These are phyloP conservation scores for Cranoglanis bouderius DNA, from an alignment of 2,113 vertebrate species.

Conservation along the genomic window DNA sequence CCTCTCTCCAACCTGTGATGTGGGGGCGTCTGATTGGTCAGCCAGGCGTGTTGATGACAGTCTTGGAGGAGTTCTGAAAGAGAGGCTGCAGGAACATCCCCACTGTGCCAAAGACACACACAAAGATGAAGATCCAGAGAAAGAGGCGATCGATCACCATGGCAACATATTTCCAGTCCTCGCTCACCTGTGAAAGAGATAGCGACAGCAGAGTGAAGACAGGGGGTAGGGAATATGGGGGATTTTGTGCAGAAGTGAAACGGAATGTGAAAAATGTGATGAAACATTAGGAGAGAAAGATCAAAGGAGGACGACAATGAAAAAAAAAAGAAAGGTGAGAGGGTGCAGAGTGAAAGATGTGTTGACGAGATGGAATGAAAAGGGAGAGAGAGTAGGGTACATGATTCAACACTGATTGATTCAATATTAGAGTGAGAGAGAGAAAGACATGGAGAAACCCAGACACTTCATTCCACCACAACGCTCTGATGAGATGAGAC, in stretches of 20 bases:
- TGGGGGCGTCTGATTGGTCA: conserved; percentile 58
- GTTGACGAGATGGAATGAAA: conserved; percentile 9
- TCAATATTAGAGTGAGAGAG: conserved; percentile 10
- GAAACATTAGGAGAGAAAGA: not conserved
- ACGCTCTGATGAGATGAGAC: not conserved
- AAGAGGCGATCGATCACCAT: conserved; percentile 98
- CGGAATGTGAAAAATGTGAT: not conserved
- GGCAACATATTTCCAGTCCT: conserved; percentile 98
- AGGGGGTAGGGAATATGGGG: no score
- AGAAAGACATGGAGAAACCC: conserved; percentile 22
- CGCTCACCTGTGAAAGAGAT: conserved; percentile 81
- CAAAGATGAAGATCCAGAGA: conserved; percentile 94
- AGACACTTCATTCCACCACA: conserved; percentile 64
- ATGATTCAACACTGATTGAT: not conserved
- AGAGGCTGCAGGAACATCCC: conserved; percentile 97
- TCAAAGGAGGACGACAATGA: not conserved
- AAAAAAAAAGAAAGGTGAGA: conserved; percentile 16
- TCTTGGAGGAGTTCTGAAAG: conserved; percentile 90
- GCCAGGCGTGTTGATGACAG: conserved; percentile 77
- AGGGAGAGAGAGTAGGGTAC: not conserved
- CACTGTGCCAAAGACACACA: conserved; percentile 90
- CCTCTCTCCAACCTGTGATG: conserved; percentile 53
- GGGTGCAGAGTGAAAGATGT: not conserved
- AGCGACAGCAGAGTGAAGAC: conserved; percentile 2
- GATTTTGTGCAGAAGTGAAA: not conserved